Evolutionary conservation across 1,140 invertebrate species (phyloP).

Genomic region (Pararge aegeria): DNA sequence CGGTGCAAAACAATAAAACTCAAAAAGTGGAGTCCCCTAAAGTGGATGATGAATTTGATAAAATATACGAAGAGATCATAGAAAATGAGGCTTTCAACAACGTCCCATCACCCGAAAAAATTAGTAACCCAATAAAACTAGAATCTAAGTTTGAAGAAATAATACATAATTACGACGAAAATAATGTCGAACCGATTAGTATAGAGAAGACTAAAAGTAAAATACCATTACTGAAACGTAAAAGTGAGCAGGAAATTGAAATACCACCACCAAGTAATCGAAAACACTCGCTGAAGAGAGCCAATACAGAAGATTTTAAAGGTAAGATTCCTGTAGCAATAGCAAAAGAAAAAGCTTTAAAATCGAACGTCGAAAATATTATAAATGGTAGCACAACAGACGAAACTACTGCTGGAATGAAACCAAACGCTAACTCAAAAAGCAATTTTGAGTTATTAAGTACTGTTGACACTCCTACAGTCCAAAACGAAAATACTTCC

Average conservation of each 20-base stretch:
- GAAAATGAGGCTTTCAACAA: constrained; percentile 17
- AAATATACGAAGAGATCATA: constrained; percentile 59
- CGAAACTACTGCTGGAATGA: not conserved
- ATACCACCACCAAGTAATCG: constrained; percentile 17
- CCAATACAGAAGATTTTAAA: constrained; percentile 23
- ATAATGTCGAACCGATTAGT: constrained; percentile 37
- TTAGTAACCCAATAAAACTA: constrained; percentile 48
- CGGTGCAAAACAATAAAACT: constrained; percentile 10
- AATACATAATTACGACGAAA: constrained; percentile 61
- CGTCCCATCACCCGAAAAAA: constrained; percentile 21
- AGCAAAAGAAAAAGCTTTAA: constrained; percentile 6
- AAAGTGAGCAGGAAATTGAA: constrained; percentile 48
- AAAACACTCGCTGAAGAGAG: constrained; percentile 27
- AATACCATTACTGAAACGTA: constrained; percentile 58
- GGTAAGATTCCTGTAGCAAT: constrained; percentile 5
- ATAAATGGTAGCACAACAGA: not conserved
- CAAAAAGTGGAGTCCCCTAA: constrained; percentile 13
- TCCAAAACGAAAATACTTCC: too few species aligned
- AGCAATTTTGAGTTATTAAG: not conserved
- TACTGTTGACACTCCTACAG: constrained; percentile 4
- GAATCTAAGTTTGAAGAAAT: constrained; percentile 66
- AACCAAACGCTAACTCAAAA: constrained; percentile 4
- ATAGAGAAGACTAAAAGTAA: constrained; percentile 43
- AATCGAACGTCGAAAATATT: not conserved
- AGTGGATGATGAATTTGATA: constrained; percentile 65